Base-by-base conservation (phyloP, 1,140 invertebrate genomes). In the Teleopsis dalmanni region DNA sequence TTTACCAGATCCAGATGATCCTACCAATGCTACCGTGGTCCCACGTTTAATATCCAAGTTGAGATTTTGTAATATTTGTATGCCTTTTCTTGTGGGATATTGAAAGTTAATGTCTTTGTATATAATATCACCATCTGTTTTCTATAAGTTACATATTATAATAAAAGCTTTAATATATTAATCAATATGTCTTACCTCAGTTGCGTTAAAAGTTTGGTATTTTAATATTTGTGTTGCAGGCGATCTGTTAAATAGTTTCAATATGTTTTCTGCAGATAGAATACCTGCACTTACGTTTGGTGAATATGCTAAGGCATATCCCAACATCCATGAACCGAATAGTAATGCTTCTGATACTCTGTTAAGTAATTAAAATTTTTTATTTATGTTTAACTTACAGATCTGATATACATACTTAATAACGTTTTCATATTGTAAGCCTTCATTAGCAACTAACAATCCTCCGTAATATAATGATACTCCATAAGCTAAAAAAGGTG, bases 251-350 rank as follows among this genome's bases (percentile, higher is more conserved):
- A n/a, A n/a, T n/a, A n/a, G n/a, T n/a, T n/a, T n/a, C n/a, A n/a
- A n/a, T n/a, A n/a, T n/a, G n/a, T n/a, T n/a, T n/a, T n/a, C n/a
- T 2, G 91, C 89, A 0, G 91, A 87, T 14, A 82, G 65, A 57
- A 88, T 82, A 6, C 88, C 91, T 57, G 86, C 88, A 44, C 84
- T 83, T 57, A 90, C 88, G 65, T 94, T 92, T 0, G 90, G 89
- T 3, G 88, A 85, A 62, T 88, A 90, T 1, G 87, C 84, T 16
- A 90, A 67, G 0, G 87, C 83, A 60, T 91, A 85, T 0, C 87
- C 89, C 59, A 93, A 76, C 78, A 89, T 87, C 81, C 87, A 88
- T 0, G 87, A 85, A 3, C n/a, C n/a, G n/a, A n/a, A n/a, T n/a
- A n/a, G n/a, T n/a, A n/a, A n/a, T n/a, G n/a, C n/a, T n/a, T n/a